Percentiles rank a stretch among this genome's conserved stretches.
Conservation (phyloP, 2,113 vertebrate genomes). For the Cryptotis parvus region DNA sequence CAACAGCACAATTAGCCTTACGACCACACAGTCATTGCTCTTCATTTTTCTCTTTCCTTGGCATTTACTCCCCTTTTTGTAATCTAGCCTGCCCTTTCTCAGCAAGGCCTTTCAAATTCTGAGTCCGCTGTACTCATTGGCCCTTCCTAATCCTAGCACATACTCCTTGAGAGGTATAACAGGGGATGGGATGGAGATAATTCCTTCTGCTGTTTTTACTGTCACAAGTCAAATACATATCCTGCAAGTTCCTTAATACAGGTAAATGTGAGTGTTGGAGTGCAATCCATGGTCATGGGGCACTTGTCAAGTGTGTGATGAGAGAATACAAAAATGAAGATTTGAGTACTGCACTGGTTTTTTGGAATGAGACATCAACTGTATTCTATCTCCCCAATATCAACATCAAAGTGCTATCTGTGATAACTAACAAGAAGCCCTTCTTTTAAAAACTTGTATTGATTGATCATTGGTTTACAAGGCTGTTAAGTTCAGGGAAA, state of each 20-base stretch:
- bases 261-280: not conserved
- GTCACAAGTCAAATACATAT: not conserved
- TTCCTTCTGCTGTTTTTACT: not conserved
- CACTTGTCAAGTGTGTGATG: too few relatives aligned
- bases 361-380: not conserved
- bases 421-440: not conserved
- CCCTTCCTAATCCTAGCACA: not conserved
- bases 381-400: not conserved
- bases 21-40: not conserved
- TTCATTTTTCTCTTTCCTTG: slow-evolving; percentile 63
- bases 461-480: not conserved
- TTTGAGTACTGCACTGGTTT: not conserved
- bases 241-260: not conserved
- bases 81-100: slow-evolving; percentile 41
- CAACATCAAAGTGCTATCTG: not conserved
- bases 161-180: too few relatives aligned
- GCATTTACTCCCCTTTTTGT: slow-evolving; percentile 42
- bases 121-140: not conserved
- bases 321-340: not conserved
- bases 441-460: not conserved
- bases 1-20: slow-evolving; percentile 46
- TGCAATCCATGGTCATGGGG: not conserved
- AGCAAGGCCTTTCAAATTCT: not conserved
- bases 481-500: not conserved
- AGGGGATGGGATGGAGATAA: too few relatives aligned